phyloP scores from a whole-genome alignment of 2,797 vertebrate species.

The Pteropus rufus region DNA sequence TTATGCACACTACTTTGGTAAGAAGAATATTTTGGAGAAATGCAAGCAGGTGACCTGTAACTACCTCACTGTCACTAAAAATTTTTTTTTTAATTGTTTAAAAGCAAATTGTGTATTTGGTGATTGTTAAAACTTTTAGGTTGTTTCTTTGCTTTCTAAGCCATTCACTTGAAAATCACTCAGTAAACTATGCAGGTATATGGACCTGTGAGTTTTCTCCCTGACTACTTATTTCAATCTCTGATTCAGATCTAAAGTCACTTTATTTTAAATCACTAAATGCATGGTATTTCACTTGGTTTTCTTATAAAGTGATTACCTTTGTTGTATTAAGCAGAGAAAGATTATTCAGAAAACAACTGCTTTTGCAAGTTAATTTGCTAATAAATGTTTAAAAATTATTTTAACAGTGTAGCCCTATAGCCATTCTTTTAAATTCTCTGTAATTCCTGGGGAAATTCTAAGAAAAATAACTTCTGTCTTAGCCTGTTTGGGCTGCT shows the following conservation, averaged over 20 bases:
- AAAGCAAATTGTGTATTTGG: slow-evolving; percentile 2
- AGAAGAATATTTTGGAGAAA: slow-evolving; percentile 30
- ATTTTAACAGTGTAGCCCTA: not conserved
- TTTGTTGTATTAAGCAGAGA: slow-evolving; percentile 12
- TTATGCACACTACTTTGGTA: not conserved
- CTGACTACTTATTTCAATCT: not conserved
- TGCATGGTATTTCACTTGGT: slow-evolving; percentile 10
- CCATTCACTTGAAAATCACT: not conserved
- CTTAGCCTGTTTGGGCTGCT: not conserved
- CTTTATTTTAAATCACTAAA: not conserved
- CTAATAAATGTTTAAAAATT: not conserved
- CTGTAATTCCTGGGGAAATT: not conserved
- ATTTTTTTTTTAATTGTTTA: slow-evolving; percentile 1
- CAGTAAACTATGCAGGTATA: not conserved
- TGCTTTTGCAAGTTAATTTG: slow-evolving; percentile 24
- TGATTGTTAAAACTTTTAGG: not conserved
- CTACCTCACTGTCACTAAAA: slow-evolving; percentile 59
- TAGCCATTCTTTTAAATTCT: not conserved
- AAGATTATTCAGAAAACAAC: slow-evolving; percentile 2
- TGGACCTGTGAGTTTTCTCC: not conserved
- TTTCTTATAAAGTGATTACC: not conserved
- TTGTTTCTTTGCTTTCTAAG: slow-evolving; percentile 27
- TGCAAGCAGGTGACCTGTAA: slow-evolving; percentile 17
- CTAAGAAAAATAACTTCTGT: not conserved
- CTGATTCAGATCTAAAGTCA: not conserved